Evolutionary conservation across 2,888 invertebrate species (phyloP).

Genomic region (Entomobrya proxima): DNA sequence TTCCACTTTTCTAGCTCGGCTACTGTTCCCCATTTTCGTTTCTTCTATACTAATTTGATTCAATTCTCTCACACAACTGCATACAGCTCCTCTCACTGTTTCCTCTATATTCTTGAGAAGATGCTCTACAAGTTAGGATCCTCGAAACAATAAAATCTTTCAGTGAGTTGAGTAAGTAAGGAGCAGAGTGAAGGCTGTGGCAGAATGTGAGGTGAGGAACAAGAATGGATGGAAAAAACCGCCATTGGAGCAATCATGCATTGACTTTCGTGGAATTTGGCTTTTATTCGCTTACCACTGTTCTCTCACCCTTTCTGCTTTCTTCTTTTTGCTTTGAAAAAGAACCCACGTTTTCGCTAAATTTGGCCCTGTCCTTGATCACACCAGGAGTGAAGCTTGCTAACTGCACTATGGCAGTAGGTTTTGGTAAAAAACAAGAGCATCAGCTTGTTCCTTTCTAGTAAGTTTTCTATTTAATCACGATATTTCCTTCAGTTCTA

Average conservation of each 20-base stretch:
- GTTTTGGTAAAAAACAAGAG: not conserved
- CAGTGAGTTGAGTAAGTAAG: not conserved
- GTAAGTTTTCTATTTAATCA: not conserved
- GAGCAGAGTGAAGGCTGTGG: not conserved
- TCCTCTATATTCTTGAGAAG: not conserved
- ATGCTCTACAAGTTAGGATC: not conserved
- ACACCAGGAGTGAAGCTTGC: not conserved
- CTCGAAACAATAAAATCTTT: not conserved
- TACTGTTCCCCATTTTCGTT: not conserved
- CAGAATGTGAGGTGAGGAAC: not conserved
- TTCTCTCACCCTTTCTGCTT: not conserved
- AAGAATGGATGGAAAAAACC: not conserved
- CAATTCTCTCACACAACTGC: not conserved
- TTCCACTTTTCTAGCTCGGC: not conserved
- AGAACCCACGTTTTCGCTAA: not conserved
- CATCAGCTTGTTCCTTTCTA: not conserved
- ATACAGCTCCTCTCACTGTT: not conserved
- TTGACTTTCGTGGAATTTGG: not conserved
- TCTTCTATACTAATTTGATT: too few relatives aligned
- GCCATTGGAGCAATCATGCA: not conserved
- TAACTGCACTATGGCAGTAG: not conserved
- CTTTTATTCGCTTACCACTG: not conserved
- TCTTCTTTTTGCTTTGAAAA: not conserved
- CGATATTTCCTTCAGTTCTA: not conserved
- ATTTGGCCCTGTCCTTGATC: conserved; percentile 4